phyloP scores from a whole-genome alignment of 2,113 vertebrate genomes.

The Empidonax alnorum region DNA sequence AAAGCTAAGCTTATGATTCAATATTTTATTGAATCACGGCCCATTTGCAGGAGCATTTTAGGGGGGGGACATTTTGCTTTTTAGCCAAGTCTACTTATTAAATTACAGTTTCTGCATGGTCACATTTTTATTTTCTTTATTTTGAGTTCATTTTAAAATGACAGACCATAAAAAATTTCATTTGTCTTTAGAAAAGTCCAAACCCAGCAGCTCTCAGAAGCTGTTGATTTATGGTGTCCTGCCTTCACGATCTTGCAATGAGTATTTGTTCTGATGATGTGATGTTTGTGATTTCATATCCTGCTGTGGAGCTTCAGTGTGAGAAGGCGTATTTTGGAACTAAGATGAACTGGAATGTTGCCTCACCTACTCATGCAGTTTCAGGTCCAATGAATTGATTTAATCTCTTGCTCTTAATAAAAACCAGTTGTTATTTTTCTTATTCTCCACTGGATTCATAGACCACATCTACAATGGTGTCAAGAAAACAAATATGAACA shows the following conservation, averaged over 20 bases:
- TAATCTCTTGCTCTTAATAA: constrained; percentile 65
- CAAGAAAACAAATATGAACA: constrained; percentile 15
- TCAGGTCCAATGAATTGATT: constrained; percentile 68
- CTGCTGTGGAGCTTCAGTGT: constrained; percentile 60
- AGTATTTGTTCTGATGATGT: constrained; percentile 69
- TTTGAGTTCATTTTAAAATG: constrained; percentile 28
- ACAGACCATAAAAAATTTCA: constrained; percentile 1
- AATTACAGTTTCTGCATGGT: background rate
- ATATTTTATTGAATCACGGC: background rate
- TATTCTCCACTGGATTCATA: constrained; percentile 21
- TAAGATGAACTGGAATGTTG: constrained; percentile 63
- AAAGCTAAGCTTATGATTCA: background rate
- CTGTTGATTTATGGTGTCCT: constrained; percentile 46
- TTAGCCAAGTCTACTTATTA: background rate
- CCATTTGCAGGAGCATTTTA: background rate
- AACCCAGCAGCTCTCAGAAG: constrained; percentile 46
- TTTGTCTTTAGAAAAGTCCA: constrained; percentile 28
- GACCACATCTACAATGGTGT: constrained; percentile 23
- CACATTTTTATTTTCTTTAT: constrained; percentile 37
- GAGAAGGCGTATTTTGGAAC: constrained; percentile 67
- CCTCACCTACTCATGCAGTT: constrained; percentile 68
- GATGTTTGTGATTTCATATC: constrained; percentile 73
- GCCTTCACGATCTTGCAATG: constrained; percentile 44
- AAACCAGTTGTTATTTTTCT: constrained; percentile 69
- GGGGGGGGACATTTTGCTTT: background rate